Evolutionary conservation across 1,140 invertebrate species (phyloP), one percentile per base, ranked within the genome.

Genomic region (Drosophila erecta): DNA sequence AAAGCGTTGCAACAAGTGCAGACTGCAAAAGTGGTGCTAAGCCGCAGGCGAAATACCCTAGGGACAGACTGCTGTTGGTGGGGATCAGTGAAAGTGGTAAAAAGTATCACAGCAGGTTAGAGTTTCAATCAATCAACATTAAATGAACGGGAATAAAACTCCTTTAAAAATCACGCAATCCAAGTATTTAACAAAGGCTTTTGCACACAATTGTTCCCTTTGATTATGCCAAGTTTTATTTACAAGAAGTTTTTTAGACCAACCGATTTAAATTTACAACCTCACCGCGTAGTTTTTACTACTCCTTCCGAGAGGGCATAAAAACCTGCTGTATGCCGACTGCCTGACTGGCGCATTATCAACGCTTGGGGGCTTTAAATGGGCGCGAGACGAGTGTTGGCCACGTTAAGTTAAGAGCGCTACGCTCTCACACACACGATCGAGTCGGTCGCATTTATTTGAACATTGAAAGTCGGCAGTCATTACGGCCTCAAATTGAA

Each of bases 401-500:
- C 65, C 75, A 87, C 66, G 41, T 44, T 44, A 41, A 41, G 65
- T 78, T 81, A 75, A 85, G 74, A 86, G 74, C 67, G 69, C 69
- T 65, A 61, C 43, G 70, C 79, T 76, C 76, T 69, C 49, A 69
- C 62, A 56, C 33, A 55, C 22, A 46, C 46, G 44, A 58, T 58
- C 51, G 60, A 38, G 79, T 78, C 83, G 83, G 75, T 76, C 81
- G 79, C 83, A 87, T 86, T 86, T 86, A 86, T 86, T 86, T 86
- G 83, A 87, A 83, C 83, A 86, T 79, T 86, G 83, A 86, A 86
- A 86, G 83, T 86, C 79, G 75, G 84, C 83, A 79, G 84, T 86
- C 83, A 86, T 86, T 86, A 86, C 79, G 76, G 79, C 79, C 61
- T 76, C 79, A 83, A 86, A 79, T 86, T 86, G 83, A 65, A 69